These are phyloP conservation scores for Rhagologus leucostigma DNA, from an alignment of 2,113 vertebrate genomes.

Conservation along the genomic window DNA sequence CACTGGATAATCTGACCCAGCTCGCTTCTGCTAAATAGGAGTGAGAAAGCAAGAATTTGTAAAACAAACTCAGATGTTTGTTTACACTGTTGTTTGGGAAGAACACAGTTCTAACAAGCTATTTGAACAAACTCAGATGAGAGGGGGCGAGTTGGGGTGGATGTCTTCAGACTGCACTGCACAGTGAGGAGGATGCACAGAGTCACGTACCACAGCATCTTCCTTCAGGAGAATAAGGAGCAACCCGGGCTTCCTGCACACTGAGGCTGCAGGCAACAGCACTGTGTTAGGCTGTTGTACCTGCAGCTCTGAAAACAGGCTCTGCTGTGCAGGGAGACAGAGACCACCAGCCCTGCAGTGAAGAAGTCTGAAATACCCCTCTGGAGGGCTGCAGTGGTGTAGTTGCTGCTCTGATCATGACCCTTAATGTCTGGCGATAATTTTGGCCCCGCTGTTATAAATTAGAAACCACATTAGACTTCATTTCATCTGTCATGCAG, in stretches of 20 bases:
- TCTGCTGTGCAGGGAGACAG: not conserved
- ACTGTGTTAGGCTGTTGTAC: fast-evolving
- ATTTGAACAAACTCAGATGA: not conserved
- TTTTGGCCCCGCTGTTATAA: not conserved
- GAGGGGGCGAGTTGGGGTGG: not conserved
- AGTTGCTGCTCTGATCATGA: not conserved
- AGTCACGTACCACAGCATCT: fast-evolving
- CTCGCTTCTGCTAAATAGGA: not conserved
- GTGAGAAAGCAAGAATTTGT: not conserved
- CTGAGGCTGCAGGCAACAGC: fast-evolving
- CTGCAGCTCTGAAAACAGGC: not conserved
- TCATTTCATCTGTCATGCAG: not conserved
- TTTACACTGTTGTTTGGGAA: not conserved
- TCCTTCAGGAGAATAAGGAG: not conserved
- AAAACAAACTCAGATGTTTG: not conserved
- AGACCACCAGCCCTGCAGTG: not conserved
- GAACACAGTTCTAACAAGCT: not conserved
- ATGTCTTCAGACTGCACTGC: not conserved
- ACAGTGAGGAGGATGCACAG: fast-evolving
- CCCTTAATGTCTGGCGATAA: not conserved
- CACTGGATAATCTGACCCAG: not conserved
- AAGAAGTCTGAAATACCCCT: not conserved
- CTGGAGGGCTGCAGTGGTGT: not conserved
- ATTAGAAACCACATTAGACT: not conserved
- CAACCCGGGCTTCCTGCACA: not conserved